Evolutionary conservation across 1,140 invertebrate genomes (phyloP), one percentile per base, ranked within the genome.

Genomic region (Caenorhabditis remanei): DNA sequence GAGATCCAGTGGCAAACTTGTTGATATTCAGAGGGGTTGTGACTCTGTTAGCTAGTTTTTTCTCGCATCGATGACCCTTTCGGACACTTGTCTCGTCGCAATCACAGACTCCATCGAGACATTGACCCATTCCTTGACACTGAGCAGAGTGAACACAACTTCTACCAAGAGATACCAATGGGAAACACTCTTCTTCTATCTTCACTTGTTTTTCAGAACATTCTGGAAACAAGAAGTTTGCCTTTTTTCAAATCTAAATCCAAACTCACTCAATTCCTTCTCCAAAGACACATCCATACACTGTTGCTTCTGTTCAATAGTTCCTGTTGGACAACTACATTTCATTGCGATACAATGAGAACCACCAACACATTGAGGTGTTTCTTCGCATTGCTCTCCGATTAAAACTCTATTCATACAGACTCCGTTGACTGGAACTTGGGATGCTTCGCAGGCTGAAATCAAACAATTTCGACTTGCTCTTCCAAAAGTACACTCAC

Each of bases 291-390:
- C 50, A 63, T 85, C 46, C 4, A 88, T 41, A 55, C 87, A 88
- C 21, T 88, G 84, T n/a, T 85, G 84, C 14, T 71, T 84, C 65
- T 86, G 67, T 63, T 88, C 88, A 14, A 83, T 85, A 32, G 83
- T 83, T 79, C 67, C 61, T 21, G 55, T 87, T 61, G 88, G 61
- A 50, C 85, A 89, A 21, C 41, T 46, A 55, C 85, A 89, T 21
- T 87, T 65, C 46, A 85, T 71, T 13, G 56, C 85, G 5, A 79
- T 75, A 58, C 89, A 89, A 48, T 67, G 58, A 9, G 85, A 82
- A 32, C 84, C 89, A 53, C 87, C 87, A 11, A 67, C 55, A 79
- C 89, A 89, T 61, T 89, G 89, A 11, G 58, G 24, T 46, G 87
- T 56, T 19, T 84, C 71, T 40, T 88, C 46, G 21, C 88, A 88